Base-by-base conservation (phyloP, 1,140 invertebrate species). In the Aleiodes sp. region DNA sequence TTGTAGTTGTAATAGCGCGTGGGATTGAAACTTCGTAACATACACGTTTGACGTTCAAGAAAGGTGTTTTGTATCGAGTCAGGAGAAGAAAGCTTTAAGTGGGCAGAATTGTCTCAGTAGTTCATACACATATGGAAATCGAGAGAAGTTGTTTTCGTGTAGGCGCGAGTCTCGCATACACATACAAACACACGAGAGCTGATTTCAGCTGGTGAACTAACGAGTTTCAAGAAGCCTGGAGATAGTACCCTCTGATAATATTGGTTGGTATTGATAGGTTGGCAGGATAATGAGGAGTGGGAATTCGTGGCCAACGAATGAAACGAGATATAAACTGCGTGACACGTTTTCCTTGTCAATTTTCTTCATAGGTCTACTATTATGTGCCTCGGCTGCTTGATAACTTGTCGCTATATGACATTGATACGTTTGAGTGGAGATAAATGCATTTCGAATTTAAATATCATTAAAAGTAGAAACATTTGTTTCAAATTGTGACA, bases 181-280 rank as follows among this genome's bases (percentile, higher is more conserved):
- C n/a, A n/a, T n/a, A n/a, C n/a, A n/a, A n/a, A n/a, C n/a, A n/a
- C n/a, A n/a, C n/a, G n/a, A n/a, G n/a, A n/a, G n/a, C n/a, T n/a
- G n/a, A n/a, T n/a, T n/a, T n/a, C n/a, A n/a, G n/a, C n/a, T n/a
- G 7, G 7, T 21, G 16, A 16, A 52, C 46, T 52, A 52, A 52
- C 46, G 46, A 52, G 46, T 52, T 52, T 52, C 46, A 24, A 24
- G 46, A 52, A 52, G 46, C 46, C 10, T n/a, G n/a, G 21, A 52
- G 46, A 52, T 52, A 52, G 46, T 52, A 24, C 46, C 16, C 26
- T 16, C 26, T 16, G 46, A 52, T 52, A 52, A 21, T 52, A 52
- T 24, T 52, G 46, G 46, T 2, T 19, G n/a, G 41, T 46, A 46
- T 46, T 19, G 41, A 46, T 46, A 46, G 41, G 41, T 24, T n/a